Percentiles rank a stretch among this genome's conserved stretches.
These are phyloP conservation scores for Chaitophorus viminalis DNA, from an alignment of 2,888 invertebrate species.

Conservation along the genomic window DNA sequence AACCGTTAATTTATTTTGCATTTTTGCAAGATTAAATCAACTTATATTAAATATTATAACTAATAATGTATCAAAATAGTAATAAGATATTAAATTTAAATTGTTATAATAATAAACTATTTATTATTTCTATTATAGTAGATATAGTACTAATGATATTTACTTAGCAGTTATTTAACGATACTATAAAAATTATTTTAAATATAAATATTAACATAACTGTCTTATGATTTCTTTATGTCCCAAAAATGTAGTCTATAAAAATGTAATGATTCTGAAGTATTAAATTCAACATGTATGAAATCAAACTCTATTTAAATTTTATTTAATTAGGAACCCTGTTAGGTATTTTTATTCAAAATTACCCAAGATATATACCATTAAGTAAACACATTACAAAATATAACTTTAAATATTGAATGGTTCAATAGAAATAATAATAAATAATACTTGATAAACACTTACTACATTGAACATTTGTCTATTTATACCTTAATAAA, in stretches of 20 bases:
- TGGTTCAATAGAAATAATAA: not conserved
- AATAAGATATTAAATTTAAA: not conserved
- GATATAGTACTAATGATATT: not conserved
- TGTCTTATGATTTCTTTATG: not conserved
- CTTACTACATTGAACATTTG: not conserved
- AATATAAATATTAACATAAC: not conserved
- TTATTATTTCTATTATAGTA: not conserved
- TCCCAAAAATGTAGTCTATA: not conserved
- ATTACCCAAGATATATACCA: not conserved
- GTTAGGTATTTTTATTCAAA: constrained; percentile 24
- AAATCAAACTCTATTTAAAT: not conserved
- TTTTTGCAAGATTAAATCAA: not conserved
- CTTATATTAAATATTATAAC: not conserved
- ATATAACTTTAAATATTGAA: constrained; percentile 1
- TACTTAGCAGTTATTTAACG: not conserved
- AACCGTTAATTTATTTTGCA: not conserved
- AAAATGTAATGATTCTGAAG: not conserved
- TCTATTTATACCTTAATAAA: constrained; percentile 5
- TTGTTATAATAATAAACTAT: not conserved
- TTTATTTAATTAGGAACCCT: not conserved
- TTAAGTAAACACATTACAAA: not conserved
- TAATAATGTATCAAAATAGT: not conserved
- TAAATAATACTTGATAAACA: constrained; percentile 40
- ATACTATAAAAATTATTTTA: not conserved
- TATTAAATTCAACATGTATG: not conserved